Evolutionary conservation across 1,140 invertebrate species (phyloP), one percentile per base, ranked within the genome.

Genomic region (Camponotus floridanus): DNA sequence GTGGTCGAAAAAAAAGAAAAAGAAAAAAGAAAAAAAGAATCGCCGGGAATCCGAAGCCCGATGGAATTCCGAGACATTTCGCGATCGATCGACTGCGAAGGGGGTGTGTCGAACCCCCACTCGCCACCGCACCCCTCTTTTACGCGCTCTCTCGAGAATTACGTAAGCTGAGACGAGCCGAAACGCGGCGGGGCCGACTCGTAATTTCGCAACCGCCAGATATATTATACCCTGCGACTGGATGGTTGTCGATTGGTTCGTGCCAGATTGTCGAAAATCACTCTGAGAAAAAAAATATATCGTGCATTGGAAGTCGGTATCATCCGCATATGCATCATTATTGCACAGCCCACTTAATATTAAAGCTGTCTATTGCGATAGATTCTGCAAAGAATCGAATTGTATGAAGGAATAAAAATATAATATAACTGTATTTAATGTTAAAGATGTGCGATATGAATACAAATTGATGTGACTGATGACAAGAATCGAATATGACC

Each of bases 41-140:
- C 81, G 48, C 45, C 39, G 18, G 42, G 65, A 83, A 90, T 86
- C 45, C 64, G 21, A 61, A 85, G 62, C 62, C 21, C 57, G 68
- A 91, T 86, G 71, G 74, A 86, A 88, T 45, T 81, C 78, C 87
- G 84, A 90, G 87, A 88, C 79, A 90, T 88, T 88, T 88, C 31
- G 84, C 79, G 79, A 90, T 91, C 87, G 89, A 90, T 91, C 90
- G 90, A 68, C 68, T 84, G 87, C 83, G 79, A 91, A 88, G 88
- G 89, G 88, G 88, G 89, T 90, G 88, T 88, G 88, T 90, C 86
- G 76, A 87, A 87, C 74, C 70, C 64, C 67, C 86, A 65, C 84
- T 87, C 78, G 71, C 68, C 64, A 78, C 76, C 83, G 68, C 74
- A 81, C 80, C 57, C 86, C 83, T 67, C 84, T 90, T 90, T 89